A percentile compares a stretch with the other conserved stretches of the same genome.
Evolutionary conservation across 2,113 vertebrate species (phyloP).

Genomic region (Anas platyrhynchos): DNA sequence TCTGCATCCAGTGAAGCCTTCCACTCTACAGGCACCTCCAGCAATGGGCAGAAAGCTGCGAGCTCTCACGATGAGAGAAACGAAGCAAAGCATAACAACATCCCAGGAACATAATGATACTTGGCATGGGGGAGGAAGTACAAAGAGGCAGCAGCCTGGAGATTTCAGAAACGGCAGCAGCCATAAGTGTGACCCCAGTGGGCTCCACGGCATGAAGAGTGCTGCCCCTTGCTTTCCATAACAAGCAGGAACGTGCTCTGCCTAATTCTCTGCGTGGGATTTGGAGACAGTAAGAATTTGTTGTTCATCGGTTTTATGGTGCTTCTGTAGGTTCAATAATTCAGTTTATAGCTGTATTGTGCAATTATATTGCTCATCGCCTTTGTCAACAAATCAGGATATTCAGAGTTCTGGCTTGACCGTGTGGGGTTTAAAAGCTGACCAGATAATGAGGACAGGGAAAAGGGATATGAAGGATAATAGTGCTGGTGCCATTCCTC

Average conservation of each 20-base stretch:
- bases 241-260: not conserved
- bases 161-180: not conserved
- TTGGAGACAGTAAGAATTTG: not conserved
- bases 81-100: not conserved
- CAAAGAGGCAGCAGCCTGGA: not conserved
- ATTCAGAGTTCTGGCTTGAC: not conserved
- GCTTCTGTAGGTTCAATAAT: not conserved
- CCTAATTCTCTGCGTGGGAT: not conserved
- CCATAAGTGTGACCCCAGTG: not conserved
- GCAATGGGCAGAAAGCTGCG: not conserved
- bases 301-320: not conserved
- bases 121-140: not conserved
- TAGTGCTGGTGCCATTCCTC: not conserved
- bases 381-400: not conserved
- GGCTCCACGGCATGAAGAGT: not conserved
- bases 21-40: not conserved
- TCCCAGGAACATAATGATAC: not conserved
- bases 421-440: not conserved
- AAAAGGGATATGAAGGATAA: not conserved
- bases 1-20: not conserved
- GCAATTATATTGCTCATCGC: not conserved
- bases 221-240: not conserved
- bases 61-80: not conserved
- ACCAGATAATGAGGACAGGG: not conserved
- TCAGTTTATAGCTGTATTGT: not conserved